Evolutionary conservation across 2,113 vertebrate species (phyloP).

Genomic region (Sisor rabdophorus): DNA sequence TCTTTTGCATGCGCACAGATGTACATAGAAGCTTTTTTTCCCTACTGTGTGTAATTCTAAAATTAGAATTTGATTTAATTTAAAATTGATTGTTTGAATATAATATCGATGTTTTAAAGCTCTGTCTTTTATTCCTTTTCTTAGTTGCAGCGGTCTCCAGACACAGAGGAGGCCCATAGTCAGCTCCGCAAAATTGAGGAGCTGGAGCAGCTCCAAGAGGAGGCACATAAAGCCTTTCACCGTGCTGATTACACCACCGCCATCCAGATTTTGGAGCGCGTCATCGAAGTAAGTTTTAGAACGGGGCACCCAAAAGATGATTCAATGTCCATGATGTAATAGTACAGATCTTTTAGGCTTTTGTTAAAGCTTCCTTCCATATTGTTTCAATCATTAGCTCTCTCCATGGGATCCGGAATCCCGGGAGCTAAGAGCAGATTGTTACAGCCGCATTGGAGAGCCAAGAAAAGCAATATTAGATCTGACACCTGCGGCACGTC

Average conservation of each 20-base stretch:
- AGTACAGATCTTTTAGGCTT: neutral
- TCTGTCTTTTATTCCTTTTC: neutral
- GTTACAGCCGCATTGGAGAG: conserved; percentile 73
- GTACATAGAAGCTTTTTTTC: no score
- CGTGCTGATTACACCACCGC: conserved; percentile 66
- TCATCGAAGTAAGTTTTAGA: conserved; percentile 66
- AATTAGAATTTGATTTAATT: no score
- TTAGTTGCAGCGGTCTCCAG: conserved; percentile 68
- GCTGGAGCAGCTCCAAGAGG: conserved; percentile 68
- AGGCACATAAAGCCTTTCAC: conserved; percentile 63
- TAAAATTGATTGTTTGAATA: no score
- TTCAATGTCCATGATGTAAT: neutral
- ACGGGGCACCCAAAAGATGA: neutral
- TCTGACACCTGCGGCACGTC: conserved; percentile 69
- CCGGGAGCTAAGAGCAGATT: conserved; percentile 76
- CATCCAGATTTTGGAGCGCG: conserved; percentile 65
- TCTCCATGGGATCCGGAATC: conserved; percentile 77
- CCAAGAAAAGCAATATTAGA: conserved; percentile 76
- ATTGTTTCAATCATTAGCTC: conserved; percentile 56
- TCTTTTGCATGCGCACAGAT: no score
- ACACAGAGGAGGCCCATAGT: conserved; percentile 67
- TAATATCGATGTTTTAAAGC: neutral
- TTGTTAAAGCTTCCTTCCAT: neutral
- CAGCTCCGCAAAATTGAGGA: conserved; percentile 67
- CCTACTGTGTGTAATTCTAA: no score